Base-by-base conservation (phyloP, 2,113 vertebrate genomes). In the Petrocephalus microphthalmus region DNA sequence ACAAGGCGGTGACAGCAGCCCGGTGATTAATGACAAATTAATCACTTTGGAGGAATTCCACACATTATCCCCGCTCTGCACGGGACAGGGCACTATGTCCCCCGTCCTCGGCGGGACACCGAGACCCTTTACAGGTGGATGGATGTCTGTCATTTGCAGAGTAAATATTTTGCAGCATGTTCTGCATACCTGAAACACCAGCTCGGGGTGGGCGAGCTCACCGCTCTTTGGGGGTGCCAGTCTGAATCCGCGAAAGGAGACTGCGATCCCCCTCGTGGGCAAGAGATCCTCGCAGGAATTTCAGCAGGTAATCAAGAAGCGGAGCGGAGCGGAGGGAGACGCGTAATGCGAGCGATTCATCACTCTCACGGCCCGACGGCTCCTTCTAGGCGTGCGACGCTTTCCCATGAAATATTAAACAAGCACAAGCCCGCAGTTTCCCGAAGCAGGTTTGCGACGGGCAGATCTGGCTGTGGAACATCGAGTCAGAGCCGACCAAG, bases 11-110 rank as follows among this genome's bases (percentile, higher is more conserved):
- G 33, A 71, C 51, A 81, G 78, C 64, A 81, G 71, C 60, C 49
- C 52, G 7, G 84, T 49, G n/a, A 85, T 89, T 89, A 85, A 89
- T 89, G 85, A 81, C 17, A 57, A 87, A 83, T 60, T 42, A 67
- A 60, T 83, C 52, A 29, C 33, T 49, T 57, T 49, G 74, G 33
- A 83, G 25, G 60, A 67, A 67, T 67, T 67, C 60, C 60, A 67
- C 60, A 0, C n/a, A n/a, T 64, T 25, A 25, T 11, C 60, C 47
- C 47, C 5, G 7, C 47, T 49, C 47, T 0, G 47, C 47, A 49
- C 47, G 47, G 47, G 47, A 49, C 7, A 5, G 6, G 47, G 7
- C 47, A 49, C 47, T 2, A 0, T 3, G 22, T 25, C 57, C n/a
- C 57, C n/a, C 11, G 60, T 64, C 60, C 60, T 25, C n/a, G 1